phyloP scores from a whole-genome alignment of 2,797 vertebrate species.

The Poliocrania exsul region DNA sequence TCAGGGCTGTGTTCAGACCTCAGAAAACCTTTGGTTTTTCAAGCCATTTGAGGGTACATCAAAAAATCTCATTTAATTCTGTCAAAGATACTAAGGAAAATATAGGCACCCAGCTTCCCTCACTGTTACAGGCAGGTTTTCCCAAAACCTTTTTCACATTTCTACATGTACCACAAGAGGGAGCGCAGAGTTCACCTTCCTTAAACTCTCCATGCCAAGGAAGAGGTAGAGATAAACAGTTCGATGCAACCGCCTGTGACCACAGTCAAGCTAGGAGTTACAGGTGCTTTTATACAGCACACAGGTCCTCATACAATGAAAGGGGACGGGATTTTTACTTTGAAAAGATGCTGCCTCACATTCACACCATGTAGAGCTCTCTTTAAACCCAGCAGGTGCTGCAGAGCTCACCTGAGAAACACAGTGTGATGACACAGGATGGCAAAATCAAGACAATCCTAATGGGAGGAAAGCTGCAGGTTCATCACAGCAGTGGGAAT shows the following conservation, averaged over 20 bases:
- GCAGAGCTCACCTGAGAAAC: neutral
- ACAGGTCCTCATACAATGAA: neutral
- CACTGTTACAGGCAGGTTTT: rapidly evolving
- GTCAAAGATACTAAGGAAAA: neutral
- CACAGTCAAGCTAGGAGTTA: neutral
- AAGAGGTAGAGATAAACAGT: rapidly evolving
- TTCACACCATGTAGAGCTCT: neutral
- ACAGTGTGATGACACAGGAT: neutral
- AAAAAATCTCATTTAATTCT: neutral
- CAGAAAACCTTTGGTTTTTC: neutral
- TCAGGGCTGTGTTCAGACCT: neutral
- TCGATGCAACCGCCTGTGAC: neutral
- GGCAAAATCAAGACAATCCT: neutral
- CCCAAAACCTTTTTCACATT: neutral
- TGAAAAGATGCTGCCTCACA: neutral
- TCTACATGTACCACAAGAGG: conserved; percentile 64
- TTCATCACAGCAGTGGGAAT: neutral
- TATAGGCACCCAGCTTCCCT: rapidly evolving
- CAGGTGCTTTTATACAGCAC: neutral
- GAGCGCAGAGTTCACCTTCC: conserved; percentile 48
- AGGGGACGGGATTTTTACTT: neutral
- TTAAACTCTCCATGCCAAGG: neutral
- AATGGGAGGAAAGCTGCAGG: neutral
- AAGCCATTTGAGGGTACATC: neutral
- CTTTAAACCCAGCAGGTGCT: neutral